Conservation (phyloP, 1,140 invertebrate genomes). For the Andrena cerasifolii region DNA sequence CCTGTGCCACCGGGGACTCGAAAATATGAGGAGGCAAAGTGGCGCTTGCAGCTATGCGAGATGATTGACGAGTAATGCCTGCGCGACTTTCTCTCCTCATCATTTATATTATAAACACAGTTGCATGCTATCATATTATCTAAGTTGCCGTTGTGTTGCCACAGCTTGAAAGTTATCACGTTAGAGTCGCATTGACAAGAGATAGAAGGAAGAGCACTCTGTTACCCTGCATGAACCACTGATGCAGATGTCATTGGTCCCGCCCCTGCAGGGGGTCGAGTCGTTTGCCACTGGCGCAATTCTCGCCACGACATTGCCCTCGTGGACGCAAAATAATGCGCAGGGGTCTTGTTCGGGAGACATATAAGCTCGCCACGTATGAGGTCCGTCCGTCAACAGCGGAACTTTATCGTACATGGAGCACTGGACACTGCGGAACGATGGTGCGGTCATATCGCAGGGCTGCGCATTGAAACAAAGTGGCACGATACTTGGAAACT, state of each 20-base stretch:
- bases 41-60: too few species aligned
- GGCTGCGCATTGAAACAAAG: constrained; percentile 73
- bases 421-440: constrained; percentile 85
- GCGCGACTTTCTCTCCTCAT: too few species aligned
- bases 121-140: too few species aligned
- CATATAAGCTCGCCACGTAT: constrained; percentile 83
- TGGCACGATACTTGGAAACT: too few species aligned
- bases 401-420: constrained; percentile 81
- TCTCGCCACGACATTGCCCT: constrained; percentile 78
- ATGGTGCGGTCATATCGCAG: constrained; percentile 82
- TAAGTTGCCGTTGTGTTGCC: too few species aligned
- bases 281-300: constrained; percentile 79
- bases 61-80: too few species aligned
- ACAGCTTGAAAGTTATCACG: too few species aligned
- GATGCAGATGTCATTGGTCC: constrained; percentile 84
- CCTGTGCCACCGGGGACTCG: not conserved
- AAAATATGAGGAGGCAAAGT: too few species aligned
- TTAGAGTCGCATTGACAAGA: not conserved
- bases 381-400: constrained; percentile 71
- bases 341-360: constrained; percentile 82
- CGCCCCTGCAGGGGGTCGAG: constrained; percentile 84
- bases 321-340: constrained; percentile 84
- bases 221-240: constrained; percentile 83
- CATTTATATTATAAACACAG: too few species aligned
- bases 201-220: not conserved